These are phyloP conservation scores for Agrotis segetum DNA, from an alignment of 2,888 invertebrate species.

Conservation along the genomic window DNA sequence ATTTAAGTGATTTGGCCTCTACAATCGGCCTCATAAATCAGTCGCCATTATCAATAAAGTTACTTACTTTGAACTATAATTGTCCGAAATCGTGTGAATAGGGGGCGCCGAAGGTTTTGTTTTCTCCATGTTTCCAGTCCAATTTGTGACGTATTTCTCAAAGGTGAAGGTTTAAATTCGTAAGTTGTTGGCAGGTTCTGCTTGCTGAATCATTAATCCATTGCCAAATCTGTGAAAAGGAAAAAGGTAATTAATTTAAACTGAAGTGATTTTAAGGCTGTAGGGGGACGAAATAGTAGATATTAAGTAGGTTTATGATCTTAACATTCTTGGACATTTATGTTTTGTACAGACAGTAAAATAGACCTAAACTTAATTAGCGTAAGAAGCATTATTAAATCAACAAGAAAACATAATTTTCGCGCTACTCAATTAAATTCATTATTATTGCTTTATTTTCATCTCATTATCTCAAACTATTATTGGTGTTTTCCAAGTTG, in stretches of 20 bases:
- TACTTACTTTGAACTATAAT: conserved; percentile 82
- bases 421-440: background rate
- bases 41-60: conserved; percentile 13
- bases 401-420: background rate
- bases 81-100: conserved; percentile 72
- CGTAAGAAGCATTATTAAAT: background rate
- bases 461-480: background rate
- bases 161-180: conserved; percentile 8
- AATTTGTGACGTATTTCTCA: conserved; percentile 30
- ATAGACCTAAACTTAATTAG: background rate
- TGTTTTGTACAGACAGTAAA: background rate
- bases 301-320: background rate
- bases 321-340: background rate
- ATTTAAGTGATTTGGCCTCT: conserved; percentile 1
- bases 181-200: background rate
- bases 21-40: background rate
- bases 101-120: conserved; percentile 70
- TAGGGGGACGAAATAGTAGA: background rate
- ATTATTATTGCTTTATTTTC: background rate
- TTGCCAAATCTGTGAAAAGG: conserved; percentile 52
- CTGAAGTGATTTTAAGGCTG: background rate
- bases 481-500: background rate
- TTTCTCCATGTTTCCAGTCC: conserved; percentile 69
- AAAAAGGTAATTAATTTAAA: conserved; percentile 23
- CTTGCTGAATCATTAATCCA: conserved; percentile 47